Evolutionary conservation across 2,888 invertebrate species (phyloP), one percentile per base, ranked within the genome.

Genomic region (Protophormia terraenovae): DNA sequence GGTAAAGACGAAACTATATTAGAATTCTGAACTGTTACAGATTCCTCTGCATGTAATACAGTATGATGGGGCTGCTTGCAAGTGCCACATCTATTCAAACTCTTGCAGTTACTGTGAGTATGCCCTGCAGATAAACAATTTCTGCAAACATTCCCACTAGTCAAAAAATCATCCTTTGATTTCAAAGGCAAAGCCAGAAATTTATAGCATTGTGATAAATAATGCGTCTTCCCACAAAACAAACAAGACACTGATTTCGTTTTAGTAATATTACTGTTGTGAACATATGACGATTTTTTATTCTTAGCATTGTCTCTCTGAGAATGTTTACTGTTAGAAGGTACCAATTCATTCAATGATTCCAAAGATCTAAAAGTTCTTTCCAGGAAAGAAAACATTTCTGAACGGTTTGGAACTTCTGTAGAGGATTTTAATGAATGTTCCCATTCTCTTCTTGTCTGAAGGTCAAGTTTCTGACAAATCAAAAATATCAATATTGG

Each of bases 61-160:
- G 66, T 77, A 35, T 77, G 38, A 16, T 77, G 58, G 1, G 24
- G 24, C 41, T 73, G 35, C n/a, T n/a, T 60, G 29, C 73, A 73
- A 27, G 22, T 45, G 8, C 14, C 12, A 27, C 60, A 73, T 7
- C 60, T 32, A 41, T 22, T 38, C 12, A 27, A 19, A 14, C 58
- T 41, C 2, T 27, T 41, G 58, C 73, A 73, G 6, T 73, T 58
- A n/a, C 38, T 35, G 12, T 58, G 27, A n/a, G 8, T 58, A 27
- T 73, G 73, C 14, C 60, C 38, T 16, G 10, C 16, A 12, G 50
- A 62, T 4, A 75, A 62, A 22, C 62, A 62, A 12, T 14, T 62
- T 35, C 38, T 41, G 14, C 38, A 62, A 24, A 24, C 38, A 14
- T 62, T 22, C 22, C 62, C 10, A 19, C 22, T 35, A 22, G 19